These are phyloP conservation scores for Rambutsinella grinnellia DNA, from an alignment of 2,888 invertebrate species.

Conservation along the genomic window DNA sequence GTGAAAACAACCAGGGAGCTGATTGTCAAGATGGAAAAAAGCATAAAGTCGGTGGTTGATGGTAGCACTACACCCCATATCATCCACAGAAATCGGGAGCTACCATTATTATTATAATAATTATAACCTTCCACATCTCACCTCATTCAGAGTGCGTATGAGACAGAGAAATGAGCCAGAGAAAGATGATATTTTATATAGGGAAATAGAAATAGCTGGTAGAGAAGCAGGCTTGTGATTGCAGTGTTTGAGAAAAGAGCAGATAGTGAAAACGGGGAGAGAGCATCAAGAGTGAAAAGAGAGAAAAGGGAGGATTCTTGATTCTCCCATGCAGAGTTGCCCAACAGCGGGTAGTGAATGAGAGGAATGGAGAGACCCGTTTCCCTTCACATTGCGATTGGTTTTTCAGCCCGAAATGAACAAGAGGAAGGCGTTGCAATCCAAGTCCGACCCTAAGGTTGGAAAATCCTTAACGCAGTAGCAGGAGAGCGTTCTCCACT, in stretches of 20 bases:
- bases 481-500: slow-evolving; percentile 57
- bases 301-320: slow-evolving; percentile 50
- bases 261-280: slow-evolving; percentile 1
- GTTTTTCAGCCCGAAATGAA: slow-evolving; percentile 66
- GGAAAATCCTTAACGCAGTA: slow-evolving; percentile 52
- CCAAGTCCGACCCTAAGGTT: slow-evolving; percentile 64
- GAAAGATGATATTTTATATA: too few species aligned
- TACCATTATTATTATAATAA: slow-evolving; percentile 23
- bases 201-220: too few species aligned
- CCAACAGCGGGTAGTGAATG: slow-evolving; percentile 63
- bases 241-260: too few species aligned
- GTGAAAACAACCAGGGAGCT: too few species aligned
- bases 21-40: too few species aligned
- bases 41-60: too few species aligned
- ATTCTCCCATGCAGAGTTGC: slow-evolving; percentile 58
- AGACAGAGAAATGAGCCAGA: background rate
- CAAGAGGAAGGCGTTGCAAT: slow-evolving; percentile 64
- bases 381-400: slow-evolving; percentile 63
- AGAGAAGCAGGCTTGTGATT: too few species aligned
- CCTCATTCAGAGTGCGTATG: background rate
- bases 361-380: slow-evolving; percentile 51
- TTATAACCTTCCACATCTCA: slow-evolving; percentile 6
- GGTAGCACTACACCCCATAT: too few species aligned
- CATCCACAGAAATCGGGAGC: too few species aligned
- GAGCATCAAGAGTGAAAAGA: slow-evolving; percentile 5